Evolutionary conservation across 92 coral and sea anemone genomes (phyloP), one percentile per base, ranked within the genome.

Genomic region (Montipora capitata): DNA sequence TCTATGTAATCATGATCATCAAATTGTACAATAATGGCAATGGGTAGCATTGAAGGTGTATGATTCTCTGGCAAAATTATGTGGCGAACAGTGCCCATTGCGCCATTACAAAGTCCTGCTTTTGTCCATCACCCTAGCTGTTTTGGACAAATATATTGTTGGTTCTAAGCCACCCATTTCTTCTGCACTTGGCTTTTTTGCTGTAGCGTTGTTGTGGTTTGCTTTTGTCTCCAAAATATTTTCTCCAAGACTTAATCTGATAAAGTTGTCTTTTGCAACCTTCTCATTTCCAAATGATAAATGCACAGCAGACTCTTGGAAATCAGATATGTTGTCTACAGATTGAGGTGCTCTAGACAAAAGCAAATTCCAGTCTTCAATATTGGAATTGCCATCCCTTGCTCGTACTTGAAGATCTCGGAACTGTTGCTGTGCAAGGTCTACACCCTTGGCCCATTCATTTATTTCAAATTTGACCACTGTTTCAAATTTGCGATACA

Each of bases 91-190:
- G 88, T 91, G 16, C 91, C 85, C 88, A 91, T 86, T 67, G 94
- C 80, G 38, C 91, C 94, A 91, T 87, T 91, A 62, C 88, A 91
- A 56, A 86, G 83, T 73, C 94, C 91, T 44, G 66, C 87, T 12
- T 65, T 68, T 51, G 91, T 81, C 91, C 91, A 86, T 48, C 16
- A 91, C 61, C 41, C 80, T 91, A 8, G 84, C 4, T 69, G 88
- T 91, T 63, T 67, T 87, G 2, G 87, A 40, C 45, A 91, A 77
- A 8, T 54, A 17, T 85, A 91, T 68, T 8, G 84, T 65, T 48
- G 94, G 94, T 68, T 82, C 48, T 66, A 81, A 82, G 4, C 92
- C 92, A 41, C 86, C 82, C 92, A 87, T 88, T 17, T 87, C 92
- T 65, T 91, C 82, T 61, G 92, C 77, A 77, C 20, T 48, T 1